Conservation (phyloP, 2,113 vertebrate species). For the Gadus chalcogrammus region DNA sequence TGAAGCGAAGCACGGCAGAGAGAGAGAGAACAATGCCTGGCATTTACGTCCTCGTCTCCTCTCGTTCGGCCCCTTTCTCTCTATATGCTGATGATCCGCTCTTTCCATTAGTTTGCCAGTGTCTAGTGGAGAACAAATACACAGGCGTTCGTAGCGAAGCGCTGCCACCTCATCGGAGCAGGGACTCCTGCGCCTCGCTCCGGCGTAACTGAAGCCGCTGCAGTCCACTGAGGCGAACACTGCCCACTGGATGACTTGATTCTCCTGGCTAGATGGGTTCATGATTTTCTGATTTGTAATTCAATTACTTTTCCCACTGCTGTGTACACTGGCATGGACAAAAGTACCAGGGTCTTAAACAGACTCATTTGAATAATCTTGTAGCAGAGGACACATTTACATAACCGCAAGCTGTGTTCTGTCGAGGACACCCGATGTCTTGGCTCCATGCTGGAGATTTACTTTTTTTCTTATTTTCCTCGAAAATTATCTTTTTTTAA, state of each 20-base stretch:
- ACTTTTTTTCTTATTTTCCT: slow-evolving; percentile 6
- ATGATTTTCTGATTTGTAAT: slow-evolving; percentile 37
- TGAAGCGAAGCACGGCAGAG: neutral
- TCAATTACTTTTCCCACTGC: slow-evolving; percentile 33
- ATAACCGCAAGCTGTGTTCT: slow-evolving; percentile 40
- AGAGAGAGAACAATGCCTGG: neutral
- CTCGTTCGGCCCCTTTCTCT: neutral
- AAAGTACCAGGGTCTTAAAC: slow-evolving; percentile 28
- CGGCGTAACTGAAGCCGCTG: neutral
- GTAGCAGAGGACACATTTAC: slow-evolving; percentile 32
- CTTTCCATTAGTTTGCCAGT: neutral
- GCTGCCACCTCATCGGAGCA: too few species aligned
- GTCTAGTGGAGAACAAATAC: neutral
- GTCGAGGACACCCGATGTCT: slow-evolving; percentile 17
- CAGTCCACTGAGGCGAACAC: too few species aligned
- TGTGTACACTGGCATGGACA: slow-evolving; percentile 36
- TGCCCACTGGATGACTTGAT: neutral
- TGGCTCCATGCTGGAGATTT: slow-evolving; percentile 28
- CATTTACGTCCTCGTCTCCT: neutral
- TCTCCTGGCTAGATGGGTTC: neutral
- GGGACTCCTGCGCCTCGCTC: neutral
- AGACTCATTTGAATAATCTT: slow-evolving; percentile 52
- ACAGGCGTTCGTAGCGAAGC: neutral
- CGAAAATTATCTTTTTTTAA: neutral
- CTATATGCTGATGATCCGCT: neutral